Base-by-base conservation (phyloP, 2,113 vertebrate genomes). In the Ginglymostoma cirratum region DNA sequence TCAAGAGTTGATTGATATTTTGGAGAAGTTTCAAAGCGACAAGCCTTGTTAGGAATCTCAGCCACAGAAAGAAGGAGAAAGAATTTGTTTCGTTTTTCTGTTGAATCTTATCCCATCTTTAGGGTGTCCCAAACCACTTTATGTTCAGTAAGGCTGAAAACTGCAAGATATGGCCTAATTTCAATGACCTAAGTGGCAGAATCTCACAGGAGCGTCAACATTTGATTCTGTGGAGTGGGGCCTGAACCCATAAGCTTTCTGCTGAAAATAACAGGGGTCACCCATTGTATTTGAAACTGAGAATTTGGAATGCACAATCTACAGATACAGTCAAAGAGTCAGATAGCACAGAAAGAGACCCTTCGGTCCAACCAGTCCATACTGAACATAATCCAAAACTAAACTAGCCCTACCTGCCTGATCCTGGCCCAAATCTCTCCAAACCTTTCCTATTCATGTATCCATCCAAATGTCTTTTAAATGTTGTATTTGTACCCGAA, bases 1-100 rank as follows among this genome's bases (percentile, higher is more conserved):
- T 66, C 89, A 93, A 38, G 66, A 66, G 15, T n/a, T 93, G 89
- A 66, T 67, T 93, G 61, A 67, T 93, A 93, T 66, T 93, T 93
- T 93, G 89, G 89, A 93, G 89, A 38, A 66, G 61, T 34, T 93
- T 66, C 34, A 38, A 38, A 66, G 61, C 21, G n/a, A 66, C 52
- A 38, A 21, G 21, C 61, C 34, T 38, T 38, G 61, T 15, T 65
- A 12, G 14, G 23, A 14, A 5, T 61, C 12, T 61, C 61, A 61
- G 48, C 52, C 42, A 38, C 34, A 8, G 61, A 65, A 38, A 61
- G 17, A 92, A 92, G 34, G 19, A 7, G 23, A 38, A 66, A 66
- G 65, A 65, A n/a, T 61, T 92, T 92, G 89, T 17, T 61, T 92
- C 66, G 89, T 17, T 23, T 55, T 93, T n/a, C 38, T 7, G 34